A percentile compares a stretch with the other conserved stretches of the same genome.
Conservation (phyloP, 1,140 invertebrate genomes). For the Bombus breviceps region DNA sequence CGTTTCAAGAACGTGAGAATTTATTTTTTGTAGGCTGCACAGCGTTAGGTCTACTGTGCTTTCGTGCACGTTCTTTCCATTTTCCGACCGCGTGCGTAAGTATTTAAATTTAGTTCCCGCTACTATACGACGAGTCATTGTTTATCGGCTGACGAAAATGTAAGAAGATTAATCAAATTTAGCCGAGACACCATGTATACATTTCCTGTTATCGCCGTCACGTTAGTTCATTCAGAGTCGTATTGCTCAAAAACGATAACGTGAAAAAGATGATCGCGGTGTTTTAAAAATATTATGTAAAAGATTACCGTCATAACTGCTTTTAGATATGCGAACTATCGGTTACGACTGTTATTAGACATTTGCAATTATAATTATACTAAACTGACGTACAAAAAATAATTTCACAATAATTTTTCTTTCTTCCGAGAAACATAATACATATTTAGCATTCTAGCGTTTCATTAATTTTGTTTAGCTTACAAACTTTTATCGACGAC, state of each 20-base stretch:
- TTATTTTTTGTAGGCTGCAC: background rate
- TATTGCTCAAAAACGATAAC: background rate
- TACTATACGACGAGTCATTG: background rate
- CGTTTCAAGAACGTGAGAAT: background rate
- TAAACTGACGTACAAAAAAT: too few relatives aligned
- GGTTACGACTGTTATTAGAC: background rate
- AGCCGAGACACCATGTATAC: background rate
- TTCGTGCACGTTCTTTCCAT: background rate
- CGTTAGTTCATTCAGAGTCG: background rate
- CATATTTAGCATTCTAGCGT: background rate
- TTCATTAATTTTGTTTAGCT: background rate
- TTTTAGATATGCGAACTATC: background rate
- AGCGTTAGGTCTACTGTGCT: background rate
- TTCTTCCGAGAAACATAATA: background rate
- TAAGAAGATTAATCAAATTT: background rate
- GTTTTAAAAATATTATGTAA: too few relatives aligned
- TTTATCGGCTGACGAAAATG: background rate
- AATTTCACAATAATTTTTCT: background rate
- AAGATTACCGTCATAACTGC: too few relatives aligned
- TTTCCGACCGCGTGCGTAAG: background rate
- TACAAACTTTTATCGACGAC: background rate
- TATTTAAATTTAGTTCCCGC: slow-evolving; percentile 9
- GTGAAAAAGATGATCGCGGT: too few relatives aligned
- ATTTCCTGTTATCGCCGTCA: background rate
- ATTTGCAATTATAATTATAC: too few relatives aligned